Base-by-base conservation (phyloP, 2,888 invertebrate species). In the Caenorhabditis sinica region DNA sequence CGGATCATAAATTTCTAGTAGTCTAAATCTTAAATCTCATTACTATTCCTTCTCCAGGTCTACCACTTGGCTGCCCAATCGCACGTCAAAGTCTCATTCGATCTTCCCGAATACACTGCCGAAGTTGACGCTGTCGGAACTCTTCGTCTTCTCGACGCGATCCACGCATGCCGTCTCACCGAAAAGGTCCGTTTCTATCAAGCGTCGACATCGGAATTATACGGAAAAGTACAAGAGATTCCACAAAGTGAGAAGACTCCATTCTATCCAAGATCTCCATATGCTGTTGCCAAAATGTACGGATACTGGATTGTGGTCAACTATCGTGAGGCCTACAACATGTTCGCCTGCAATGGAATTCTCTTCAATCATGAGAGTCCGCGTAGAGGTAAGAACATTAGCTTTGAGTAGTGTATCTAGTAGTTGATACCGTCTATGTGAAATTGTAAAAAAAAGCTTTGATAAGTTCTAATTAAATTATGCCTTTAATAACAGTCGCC, bases 11-110 rank as follows among this genome's bases (percentile, higher is more conserved):
- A n/a, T n/a, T n/a, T n/a, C n/a, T n/a, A n/a, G n/a, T n/a, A n/a
- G n/a, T n/a, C n/a, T n/a, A n/a, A n/a, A n/a, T n/a, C 11, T 51
- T n/a, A 2, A 5, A 49, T 49, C 20, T n/a, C 20, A 49, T n/a
- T 8, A n/a, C 20, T 30, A 51, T 13, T 13, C 6, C 40, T 40
- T 60, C 58, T 75, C 9, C 61, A 77, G 77, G 96, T 99, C 88
- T 99, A 99, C 93, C 99, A 99, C 94, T 94, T 99, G 86, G 99
- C 97, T 0, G 99, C 99, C 0, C 98, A 99, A 93, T 98, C 98
- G 89, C 99, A 99, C 94, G 98, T 99, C 1, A 98, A 98, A 94
- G 97, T 98, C 49, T 89, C 91, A 8, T 99, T 99, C 93, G 98
- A 99, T 93, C 94, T 99, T 84, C 97, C 97, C 91, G 98, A 99